phyloP scores from a whole-genome alignment of 2,113 vertebrate genomes.

The Galemys pyrenaicus region DNA sequence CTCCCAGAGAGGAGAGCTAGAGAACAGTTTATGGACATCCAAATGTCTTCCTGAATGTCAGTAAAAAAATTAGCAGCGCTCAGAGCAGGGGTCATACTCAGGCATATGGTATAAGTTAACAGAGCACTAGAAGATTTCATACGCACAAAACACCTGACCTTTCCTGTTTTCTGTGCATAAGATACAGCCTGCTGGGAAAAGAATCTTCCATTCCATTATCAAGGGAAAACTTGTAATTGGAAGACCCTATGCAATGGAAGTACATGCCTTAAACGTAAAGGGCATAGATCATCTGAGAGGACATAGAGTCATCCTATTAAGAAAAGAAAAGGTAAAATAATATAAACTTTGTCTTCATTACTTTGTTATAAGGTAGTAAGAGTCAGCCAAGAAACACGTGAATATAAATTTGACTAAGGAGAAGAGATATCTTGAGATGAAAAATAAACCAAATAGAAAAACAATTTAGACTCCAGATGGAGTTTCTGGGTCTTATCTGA shows the following conservation, averaged over 20 bases:
- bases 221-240: not conserved
- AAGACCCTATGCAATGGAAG: not conserved
- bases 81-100: not conserved
- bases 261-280: not conserved
- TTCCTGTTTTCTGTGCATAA: not conserved
- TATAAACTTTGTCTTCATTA: not conserved
- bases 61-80: not conserved
- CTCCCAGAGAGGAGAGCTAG: not conserved
- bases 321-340: not conserved
- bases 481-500: not conserved
- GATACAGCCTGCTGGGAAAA: not conserved
- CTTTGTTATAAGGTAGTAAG: not conserved
- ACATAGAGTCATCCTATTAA: not conserved
- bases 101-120: not conserved
- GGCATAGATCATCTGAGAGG: not conserved
- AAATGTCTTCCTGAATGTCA: not conserved
- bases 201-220: not conserved
- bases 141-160: not conserved
- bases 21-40: not conserved
- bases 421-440: not conserved
- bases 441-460: not conserved
- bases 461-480: not conserved
- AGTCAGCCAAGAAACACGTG: not conserved
- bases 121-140: not conserved
- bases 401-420: not conserved